Conservation (phyloP, 2,888 invertebrate genomes). For the Coelopa pilipes region DNA sequence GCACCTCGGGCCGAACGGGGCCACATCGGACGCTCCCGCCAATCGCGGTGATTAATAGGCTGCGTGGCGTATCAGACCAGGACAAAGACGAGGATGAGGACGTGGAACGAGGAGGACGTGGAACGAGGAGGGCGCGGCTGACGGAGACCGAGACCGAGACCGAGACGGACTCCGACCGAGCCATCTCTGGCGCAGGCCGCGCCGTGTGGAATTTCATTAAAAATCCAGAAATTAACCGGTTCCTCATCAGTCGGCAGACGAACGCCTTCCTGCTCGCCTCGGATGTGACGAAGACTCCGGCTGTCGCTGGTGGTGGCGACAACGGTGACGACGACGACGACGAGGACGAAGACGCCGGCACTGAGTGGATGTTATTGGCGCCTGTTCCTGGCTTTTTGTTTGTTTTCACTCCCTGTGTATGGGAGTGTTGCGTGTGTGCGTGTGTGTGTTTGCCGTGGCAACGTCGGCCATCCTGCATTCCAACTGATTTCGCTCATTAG, state of each 20-base stretch:
- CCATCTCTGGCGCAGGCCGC: conserved; percentile 4
- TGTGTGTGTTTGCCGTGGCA: neutral
- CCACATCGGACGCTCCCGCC: neutral
- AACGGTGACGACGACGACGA: neutral
- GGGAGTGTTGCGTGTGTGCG: too few relatives aligned
- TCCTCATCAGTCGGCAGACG: neutral
- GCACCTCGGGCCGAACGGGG: too few relatives aligned
- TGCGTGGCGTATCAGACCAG: conserved; percentile 29
- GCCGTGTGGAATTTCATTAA: conserved; percentile 12
- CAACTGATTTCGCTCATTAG: conserved; percentile 34
- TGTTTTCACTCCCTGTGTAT: neutral
- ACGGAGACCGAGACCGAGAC: too few relatives aligned
- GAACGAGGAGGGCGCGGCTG: too few relatives aligned
- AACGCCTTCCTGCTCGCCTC: neutral
- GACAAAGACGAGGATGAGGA: neutral
- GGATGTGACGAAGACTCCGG: neutral
- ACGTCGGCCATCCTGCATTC: conserved; percentile 21
- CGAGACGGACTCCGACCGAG: too few relatives aligned
- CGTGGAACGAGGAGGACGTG: too few relatives aligned
- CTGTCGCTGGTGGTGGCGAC: neutral
- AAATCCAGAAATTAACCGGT: conserved; percentile 6
- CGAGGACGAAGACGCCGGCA: neutral
- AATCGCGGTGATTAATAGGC: conserved; percentile 25
- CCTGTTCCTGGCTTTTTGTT: neutral
- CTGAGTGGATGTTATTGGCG: conserved; percentile 13